phyloP scores from a whole-genome alignment of 2,888 invertebrate genomes.

The Drosophila macrospina region DNA sequence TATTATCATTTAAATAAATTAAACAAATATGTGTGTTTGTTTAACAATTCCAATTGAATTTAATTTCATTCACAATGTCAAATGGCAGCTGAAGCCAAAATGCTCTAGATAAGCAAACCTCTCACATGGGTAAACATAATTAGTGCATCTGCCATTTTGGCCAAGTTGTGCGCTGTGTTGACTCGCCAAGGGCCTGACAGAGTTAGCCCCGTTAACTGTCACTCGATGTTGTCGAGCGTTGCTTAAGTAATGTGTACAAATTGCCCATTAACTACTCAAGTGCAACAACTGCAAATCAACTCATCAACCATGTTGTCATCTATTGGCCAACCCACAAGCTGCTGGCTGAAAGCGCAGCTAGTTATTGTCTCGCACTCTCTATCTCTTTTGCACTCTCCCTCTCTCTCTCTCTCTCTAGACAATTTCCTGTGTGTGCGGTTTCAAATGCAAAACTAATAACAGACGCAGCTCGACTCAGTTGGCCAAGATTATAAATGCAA shows the following conservation, averaged over 20 bases:
- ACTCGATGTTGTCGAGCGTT: conserved; percentile 28
- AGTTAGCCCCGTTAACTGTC: conserved; percentile 18
- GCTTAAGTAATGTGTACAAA: conserved; percentile 52
- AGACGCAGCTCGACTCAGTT: conserved; percentile 24
- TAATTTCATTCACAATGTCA: background rate
- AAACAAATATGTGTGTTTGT: too few species aligned
- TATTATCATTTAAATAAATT: too few species aligned
- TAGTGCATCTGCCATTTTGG: conserved; percentile 7
- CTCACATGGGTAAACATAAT: conserved; percentile 12
- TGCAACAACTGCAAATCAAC: conserved; percentile 43
- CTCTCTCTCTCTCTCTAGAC: conserved; percentile 5
- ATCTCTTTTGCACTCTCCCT: background rate
- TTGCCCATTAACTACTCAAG: conserved; percentile 42
- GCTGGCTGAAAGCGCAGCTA: conserved; percentile 1
- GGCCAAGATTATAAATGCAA: conserved; percentile 69
- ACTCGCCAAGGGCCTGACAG: conserved; percentile 11
- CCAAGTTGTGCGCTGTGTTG: conserved; percentile 1
- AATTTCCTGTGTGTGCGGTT: conserved; percentile 65
- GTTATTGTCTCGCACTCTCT: background rate
- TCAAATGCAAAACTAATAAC: conserved; percentile 66
- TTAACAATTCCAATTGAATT: background rate
- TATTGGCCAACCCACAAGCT: conserved; percentile 5
- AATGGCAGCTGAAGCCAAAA: background rate
- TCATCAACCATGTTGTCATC: conserved; percentile 30
- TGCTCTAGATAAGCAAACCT: background rate